Conservation (phyloP, 2,888 invertebrate species). For the Coenonympha arcania region DNA sequence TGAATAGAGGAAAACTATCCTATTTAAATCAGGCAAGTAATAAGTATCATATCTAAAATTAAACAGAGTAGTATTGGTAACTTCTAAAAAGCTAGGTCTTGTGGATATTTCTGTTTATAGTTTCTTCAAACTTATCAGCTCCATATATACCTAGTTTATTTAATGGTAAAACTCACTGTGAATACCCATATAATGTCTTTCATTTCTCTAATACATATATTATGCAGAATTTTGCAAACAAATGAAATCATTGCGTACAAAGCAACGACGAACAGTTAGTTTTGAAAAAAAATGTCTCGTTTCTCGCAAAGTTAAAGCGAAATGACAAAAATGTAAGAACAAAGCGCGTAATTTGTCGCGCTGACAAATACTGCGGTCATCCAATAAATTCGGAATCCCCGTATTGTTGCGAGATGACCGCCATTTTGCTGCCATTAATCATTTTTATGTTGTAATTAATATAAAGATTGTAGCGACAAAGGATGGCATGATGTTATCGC, state of each 20-base stretch:
- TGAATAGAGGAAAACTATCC: neutral
- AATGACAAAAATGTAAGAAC: slow-evolving; percentile 33
- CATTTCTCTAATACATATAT: too few relatives aligned
- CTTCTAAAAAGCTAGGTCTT: too few relatives aligned
- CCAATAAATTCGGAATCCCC: slow-evolving; percentile 63
- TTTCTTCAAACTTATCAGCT: too few relatives aligned
- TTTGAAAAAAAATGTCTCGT: neutral
- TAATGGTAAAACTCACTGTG: too few relatives aligned
- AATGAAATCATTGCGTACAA: too few relatives aligned
- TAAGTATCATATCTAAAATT: neutral
- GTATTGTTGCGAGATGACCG: slow-evolving; percentile 63
- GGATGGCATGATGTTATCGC: slow-evolving; percentile 22
- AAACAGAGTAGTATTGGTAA: too few relatives aligned
- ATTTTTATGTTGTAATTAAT: slow-evolving; percentile 73
- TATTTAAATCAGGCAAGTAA: neutral
- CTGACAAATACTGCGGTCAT: slow-evolving; percentile 61
- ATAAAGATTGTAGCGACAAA: slow-evolving; percentile 62
- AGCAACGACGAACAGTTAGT: too few relatives aligned
- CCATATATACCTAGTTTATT: too few relatives aligned
- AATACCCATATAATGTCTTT: too few relatives aligned
- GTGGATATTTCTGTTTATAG: too few relatives aligned
- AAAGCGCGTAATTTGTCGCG: slow-evolving; percentile 54
- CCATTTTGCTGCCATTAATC: slow-evolving; percentile 51
- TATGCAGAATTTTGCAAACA: too few relatives aligned
- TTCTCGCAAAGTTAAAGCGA: slow-evolving; percentile 4